Conservation (phyloP, 2,888 invertebrate species). For the Cosmia trapezina region DNA sequence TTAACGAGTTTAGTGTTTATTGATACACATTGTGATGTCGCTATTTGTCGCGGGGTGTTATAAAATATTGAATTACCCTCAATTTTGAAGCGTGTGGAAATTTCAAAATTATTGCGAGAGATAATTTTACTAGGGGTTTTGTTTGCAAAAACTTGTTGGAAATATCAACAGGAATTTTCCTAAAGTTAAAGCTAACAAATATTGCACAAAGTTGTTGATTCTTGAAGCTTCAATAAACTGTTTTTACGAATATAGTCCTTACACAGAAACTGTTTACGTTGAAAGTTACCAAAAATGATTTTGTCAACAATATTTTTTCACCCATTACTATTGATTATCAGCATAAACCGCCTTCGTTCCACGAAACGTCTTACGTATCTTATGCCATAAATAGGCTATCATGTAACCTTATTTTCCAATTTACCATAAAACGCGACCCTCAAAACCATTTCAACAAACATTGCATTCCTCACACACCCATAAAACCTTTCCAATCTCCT, state of each 20-base stretch:
- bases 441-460: conserved; percentile 33
- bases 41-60: conserved; percentile 27
- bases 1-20: conserved; percentile 59
- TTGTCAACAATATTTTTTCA: background rate
- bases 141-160: background rate
- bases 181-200: background rate
- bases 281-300: background rate
- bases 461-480: background rate
- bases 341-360: background rate
- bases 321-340: background rate
- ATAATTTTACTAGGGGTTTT: background rate
- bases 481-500: conserved; percentile 33
- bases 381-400: conserved; percentile 4
- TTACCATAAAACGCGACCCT: conserved; percentile 23
- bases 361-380: background rate
- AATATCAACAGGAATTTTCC: background rate
- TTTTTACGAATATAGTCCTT: background rate
- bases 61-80: conserved; percentile 41
- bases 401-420: conserved; percentile 12
- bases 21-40: conserved; percentile 45
- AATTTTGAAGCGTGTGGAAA: conserved; percentile 18
- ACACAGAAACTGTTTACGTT: background rate
- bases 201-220: background rate
- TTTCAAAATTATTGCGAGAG: background rate
- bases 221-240: background rate